phyloP scores from a whole-genome alignment of 2,888 invertebrate genomes.

The Antitype chi region DNA sequence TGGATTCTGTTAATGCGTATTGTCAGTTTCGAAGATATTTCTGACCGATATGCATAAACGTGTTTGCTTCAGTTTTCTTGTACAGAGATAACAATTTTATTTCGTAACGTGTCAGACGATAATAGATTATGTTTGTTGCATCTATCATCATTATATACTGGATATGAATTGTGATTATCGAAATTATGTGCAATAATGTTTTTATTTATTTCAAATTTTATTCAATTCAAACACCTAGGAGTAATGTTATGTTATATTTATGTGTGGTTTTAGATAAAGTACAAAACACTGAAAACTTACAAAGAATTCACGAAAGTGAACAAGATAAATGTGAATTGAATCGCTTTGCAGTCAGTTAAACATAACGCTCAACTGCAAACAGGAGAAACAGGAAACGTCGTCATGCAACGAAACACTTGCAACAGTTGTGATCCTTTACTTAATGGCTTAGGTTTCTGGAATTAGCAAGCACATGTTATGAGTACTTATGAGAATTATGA shows the following conservation, averaged over 20 bases:
- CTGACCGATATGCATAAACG: constrained; percentile 19
- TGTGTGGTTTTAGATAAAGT: background rate
- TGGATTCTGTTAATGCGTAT: constrained; percentile 34
- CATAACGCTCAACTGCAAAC: background rate
- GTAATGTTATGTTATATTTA: no score
- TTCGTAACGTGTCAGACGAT: background rate
- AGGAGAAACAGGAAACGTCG: constrained; percentile 25
- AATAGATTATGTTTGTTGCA: background rate
- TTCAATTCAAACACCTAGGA: no score
- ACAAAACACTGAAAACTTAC: no score
- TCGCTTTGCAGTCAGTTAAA: background rate
- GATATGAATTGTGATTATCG: background rate
- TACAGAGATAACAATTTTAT: background rate
- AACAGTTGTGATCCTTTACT: constrained; percentile 32
- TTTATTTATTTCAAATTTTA: background rate
- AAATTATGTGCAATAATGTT: background rate
- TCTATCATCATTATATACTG: background rate
- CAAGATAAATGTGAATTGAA: background rate
- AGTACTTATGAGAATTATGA: constrained; percentile 41
- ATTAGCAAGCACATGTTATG: constrained; percentile 47
- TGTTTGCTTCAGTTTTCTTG: background rate
- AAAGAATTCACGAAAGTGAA: background rate
- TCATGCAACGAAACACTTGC: constrained; percentile 8
- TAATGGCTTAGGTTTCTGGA: constrained; percentile 44
- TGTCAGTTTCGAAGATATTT: constrained; percentile 29